Base-by-base conservation (phyloP, 1,140 invertebrate species). In the Araneus ventricosus region DNA sequence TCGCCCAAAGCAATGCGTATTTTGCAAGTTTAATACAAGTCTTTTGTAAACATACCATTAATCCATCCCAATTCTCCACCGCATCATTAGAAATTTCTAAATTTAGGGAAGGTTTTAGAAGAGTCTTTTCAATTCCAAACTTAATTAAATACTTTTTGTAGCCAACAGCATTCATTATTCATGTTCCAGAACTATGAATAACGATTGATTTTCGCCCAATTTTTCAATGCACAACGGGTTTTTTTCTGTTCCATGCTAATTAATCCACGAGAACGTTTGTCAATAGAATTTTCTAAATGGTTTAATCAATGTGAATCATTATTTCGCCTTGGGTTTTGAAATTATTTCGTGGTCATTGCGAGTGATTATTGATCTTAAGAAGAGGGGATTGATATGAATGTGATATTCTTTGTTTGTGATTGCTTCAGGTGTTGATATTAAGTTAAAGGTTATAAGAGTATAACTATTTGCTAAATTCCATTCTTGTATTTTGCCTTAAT, bases 141-240 rank as follows among this genome's bases (percentile, higher is more conserved):
- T 75, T 75, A 75, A 75, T 75, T 75, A 75, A 75, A 22, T 30
- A 17, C n/a, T 52, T 63, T 63, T 63, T 63, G 59, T 63, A 24
- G 20, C 59, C 59, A 8, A 24, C n/a, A 8, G 59, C 59, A n/a
- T 22, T 63, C 59, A n/a, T 22, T 63, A 63, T 63, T 63, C 45
- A 63, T 63, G 59, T n/a, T 63, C 24, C 59, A 3, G 1, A 3
- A 6, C 22, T 0, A 24, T n/a, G 22, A 24, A 63, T n/a, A n/a
- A n/a, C n/a, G n/a, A 67, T 75, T 17, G 34, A 37, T 34, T 75
- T 30, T 37, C 27, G 34, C 8, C 14, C 0, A 22, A 63, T 75
- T 34, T 37, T 20, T 17, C 30, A 75, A 75, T 37, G 59, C 2
- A 4, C 10, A 17, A 20, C 17, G 63, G 1, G 0, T 70, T 70